Percentiles rank a stretch among this genome's conserved stretches.
These are phyloP conservation scores for Nomia melanderi DNA, from an alignment of 1,140 invertebrate genomes.

Conservation along the genomic window DNA sequence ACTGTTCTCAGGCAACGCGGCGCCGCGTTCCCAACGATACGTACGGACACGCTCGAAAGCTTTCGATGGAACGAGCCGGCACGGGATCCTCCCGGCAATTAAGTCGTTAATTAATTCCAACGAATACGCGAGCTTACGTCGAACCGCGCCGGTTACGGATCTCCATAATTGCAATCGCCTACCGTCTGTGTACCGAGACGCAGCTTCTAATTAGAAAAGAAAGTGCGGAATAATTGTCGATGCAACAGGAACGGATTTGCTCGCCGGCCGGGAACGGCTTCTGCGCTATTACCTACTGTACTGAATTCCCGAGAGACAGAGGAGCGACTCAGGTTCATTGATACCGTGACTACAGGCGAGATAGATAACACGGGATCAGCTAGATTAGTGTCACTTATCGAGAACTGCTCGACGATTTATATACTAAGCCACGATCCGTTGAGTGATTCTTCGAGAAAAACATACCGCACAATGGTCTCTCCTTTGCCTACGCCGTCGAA, in stretches of 20 bases:
- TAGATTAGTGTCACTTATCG: too few species aligned
- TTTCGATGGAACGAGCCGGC: background rate
- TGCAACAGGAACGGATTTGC: background rate
- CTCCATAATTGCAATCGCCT: conserved; percentile 37
- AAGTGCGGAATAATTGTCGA: conserved; percentile 24
- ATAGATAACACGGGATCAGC: too few species aligned
- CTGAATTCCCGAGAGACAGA: too few species aligned
- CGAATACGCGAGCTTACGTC: conserved; percentile 17
- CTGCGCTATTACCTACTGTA: too few species aligned
- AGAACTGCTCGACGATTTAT: too few species aligned
- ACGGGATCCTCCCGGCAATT: conserved; percentile 13
- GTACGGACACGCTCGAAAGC: conserved; percentile 25
- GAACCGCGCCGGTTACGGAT: conserved; percentile 10
- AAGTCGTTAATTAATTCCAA: conserved; percentile 31
- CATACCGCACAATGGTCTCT: too few species aligned
- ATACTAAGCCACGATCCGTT: too few species aligned
- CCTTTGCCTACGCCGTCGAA: too few species aligned
- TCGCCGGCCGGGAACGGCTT: background rate
- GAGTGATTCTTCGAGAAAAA: too few species aligned
- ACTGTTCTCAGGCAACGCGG: background rate
- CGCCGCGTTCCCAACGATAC: conserved; percentile 14
- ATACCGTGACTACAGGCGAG: too few species aligned
- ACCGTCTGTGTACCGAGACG: conserved; percentile 23
- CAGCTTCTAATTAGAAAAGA: conserved; percentile 41
- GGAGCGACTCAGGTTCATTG: too few species aligned